Percentiles rank a stretch among this genome's conserved stretches.
These are phyloP conservation scores for Vandiemenella viatica DNA, from an alignment of 2,888 invertebrate species.

Conservation along the genomic window DNA sequence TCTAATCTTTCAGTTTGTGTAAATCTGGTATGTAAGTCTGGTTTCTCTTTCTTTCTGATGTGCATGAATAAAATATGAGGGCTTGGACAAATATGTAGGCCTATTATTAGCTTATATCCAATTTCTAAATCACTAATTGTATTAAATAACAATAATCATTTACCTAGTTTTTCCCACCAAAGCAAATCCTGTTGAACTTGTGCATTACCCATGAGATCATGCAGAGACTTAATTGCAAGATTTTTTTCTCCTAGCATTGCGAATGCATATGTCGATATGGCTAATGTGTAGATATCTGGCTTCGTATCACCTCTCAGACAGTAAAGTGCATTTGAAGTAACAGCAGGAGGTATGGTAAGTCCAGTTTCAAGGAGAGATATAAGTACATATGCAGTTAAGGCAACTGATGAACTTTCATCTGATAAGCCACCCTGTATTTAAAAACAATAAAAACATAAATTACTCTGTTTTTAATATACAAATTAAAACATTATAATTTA, in stretches of 20 bases:
- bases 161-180: slow-evolving; percentile 32
- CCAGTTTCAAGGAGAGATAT: slow-evolving; percentile 46
- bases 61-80: too few relatives aligned
- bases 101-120: too few relatives aligned
- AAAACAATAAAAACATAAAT: background rate
- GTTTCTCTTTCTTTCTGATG: too few relatives aligned
- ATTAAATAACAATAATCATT: too few relatives aligned
- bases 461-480: background rate
- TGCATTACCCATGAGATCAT: slow-evolving; percentile 29
- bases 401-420: slow-evolving; percentile 35
- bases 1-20: too few relatives aligned
- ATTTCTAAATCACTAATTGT: too few relatives aligned
- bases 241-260: slow-evolving; percentile 31
- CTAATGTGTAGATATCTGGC: slow-evolving; percentile 31
- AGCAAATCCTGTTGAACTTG: slow-evolving; percentile 30
- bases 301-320: slow-evolving; percentile 35
- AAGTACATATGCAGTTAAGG: slow-evolving; percentile 52
- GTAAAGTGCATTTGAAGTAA: slow-evolving; percentile 40
- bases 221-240: slow-evolving; percentile 30
- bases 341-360: slow-evolving; percentile 32
- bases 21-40: too few relatives aligned
- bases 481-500: background rate
- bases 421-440: slow-evolving; percentile 19
- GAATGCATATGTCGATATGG: slow-evolving; percentile 37
- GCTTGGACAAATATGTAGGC: too few relatives aligned